Base-by-base conservation (phyloP, 2,113 vertebrate species). In the Fukomys damarensis region DNA sequence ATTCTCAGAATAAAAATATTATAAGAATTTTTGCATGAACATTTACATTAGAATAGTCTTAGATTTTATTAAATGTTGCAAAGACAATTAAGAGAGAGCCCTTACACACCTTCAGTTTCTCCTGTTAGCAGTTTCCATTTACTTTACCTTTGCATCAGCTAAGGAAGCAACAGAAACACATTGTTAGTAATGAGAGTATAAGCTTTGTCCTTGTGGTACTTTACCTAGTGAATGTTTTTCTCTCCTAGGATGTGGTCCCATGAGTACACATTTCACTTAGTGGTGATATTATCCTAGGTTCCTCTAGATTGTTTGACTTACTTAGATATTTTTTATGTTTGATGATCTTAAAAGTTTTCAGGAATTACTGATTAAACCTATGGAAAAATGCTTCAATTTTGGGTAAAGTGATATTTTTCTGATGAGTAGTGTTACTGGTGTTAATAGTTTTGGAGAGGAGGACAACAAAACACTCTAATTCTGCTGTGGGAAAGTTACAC, bases 1-100 rank as follows among this genome's bases (percentile, higher is more conserved):
- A 81, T 41, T 41, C 11, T 87, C 92, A 77, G 16, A 92, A 76
- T 61, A 80, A 52, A 46, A 89, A 68, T 87, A 70, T 9, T 63
- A 0, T 61, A 58, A 24, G 10, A 76, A 4, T 32, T 56, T n/a
- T 83, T 86, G 63, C 20, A 24, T n/a, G 81, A 87, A 74, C 5
- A 35, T 76, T 86, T 81, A 12, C 81, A 68, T 88, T 80, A 66
- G 11, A 81, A 74, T 52, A 80, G 2, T 32, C 20, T 56, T 56
- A n/a, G 5, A 24, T 63, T 63, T 91, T 85, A 63, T 19, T 79
- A 11, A 91, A 81, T 66, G 3, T 20, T 83, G 1, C 8, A 79
- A 72, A 76, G 32, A 22, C 49, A 38, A 0, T 81, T 61, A 3
- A 79, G 13, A 63, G 7, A 83, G 2, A 38, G 54, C 6, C 24